phyloP scores from a whole-genome alignment of 2,113 vertebrate species.

The Malurus elegans region DNA sequence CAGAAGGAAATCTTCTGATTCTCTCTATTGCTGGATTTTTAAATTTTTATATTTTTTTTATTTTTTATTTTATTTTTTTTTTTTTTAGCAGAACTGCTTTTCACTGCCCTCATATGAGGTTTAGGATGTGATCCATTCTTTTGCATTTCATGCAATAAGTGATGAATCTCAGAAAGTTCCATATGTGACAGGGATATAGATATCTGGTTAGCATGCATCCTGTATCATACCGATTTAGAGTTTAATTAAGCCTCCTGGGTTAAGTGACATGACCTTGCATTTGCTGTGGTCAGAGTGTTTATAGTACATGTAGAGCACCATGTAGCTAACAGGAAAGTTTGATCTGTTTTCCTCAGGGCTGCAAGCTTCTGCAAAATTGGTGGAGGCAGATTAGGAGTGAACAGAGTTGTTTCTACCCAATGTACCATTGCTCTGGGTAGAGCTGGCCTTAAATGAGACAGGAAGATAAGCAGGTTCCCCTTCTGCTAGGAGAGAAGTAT shows the following conservation, averaged over 20 bases:
- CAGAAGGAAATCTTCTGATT: not conserved
- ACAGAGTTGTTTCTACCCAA: not conserved
- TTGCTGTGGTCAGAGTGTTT: not conserved
- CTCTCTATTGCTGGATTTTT: not conserved
- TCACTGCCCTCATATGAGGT: not conserved
- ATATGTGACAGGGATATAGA: not conserved
- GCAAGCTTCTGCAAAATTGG: rapidly evolving
- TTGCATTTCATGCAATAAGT: not conserved
- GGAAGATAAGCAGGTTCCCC: not conserved
- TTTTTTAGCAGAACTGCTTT: not conserved
- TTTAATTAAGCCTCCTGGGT: not conserved
- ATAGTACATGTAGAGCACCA: not conserved
- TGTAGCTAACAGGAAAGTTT: not conserved
- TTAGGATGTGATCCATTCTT: not conserved
- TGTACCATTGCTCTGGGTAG: not conserved
- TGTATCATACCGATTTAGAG: not conserved
- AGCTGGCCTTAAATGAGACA: not conserved
- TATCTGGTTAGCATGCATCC: not conserved
- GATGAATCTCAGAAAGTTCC: not conserved
- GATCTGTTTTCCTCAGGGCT: not conserved
- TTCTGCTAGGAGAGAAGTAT: not conserved
- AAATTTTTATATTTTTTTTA: too few relatives aligned
- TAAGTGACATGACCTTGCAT: not conserved
- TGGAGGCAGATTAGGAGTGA: not conserved
- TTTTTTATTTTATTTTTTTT: too few relatives aligned